Evolutionary conservation across 2,113 vertebrate genomes (phyloP), one percentile per base, ranked within the genome.

Genomic region (Megalops atlanticus): DNA sequence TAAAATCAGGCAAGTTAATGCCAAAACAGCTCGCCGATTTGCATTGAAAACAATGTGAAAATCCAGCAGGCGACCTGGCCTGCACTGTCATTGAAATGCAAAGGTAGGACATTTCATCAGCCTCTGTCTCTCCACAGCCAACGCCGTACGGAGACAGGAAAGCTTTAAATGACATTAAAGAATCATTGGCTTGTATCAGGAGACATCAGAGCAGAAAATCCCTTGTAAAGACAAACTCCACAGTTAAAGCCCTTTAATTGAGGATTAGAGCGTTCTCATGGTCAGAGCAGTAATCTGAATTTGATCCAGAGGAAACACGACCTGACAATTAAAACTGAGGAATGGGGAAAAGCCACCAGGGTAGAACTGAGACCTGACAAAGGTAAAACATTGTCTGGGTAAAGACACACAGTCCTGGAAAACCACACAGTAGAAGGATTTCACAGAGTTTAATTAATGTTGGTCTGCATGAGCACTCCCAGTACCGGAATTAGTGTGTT

Each of bases 291-390:
- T 80, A 73, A 78, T 86, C 78, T 81, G 79, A 27, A 85, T 81
- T 82, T 83, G 84, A 85, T 86, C 82, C 82, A 76, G 24, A 82
- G 83, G 84, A 85, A 79, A 82, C 78, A 71, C 79, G 82, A 80
- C 83, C 78, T 86, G 77, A 79, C 39, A 38, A 73, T 69, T 71
- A 83, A 77, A 84, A 64, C 16, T 38, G 54, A 85, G 74, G 68
- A 71, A 68, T 31, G 39, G 38, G 69, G 71, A 69, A 74, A 49
- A 81, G 40, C 38, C 33, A 41, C 39, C 74, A 49, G 54, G 36
- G 41, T 27, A 33, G 45, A 68, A 69, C 52, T 31, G 74, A 84
- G 35, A 18, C 77, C 68, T 77, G 75, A 58, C 54, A 15, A 76
- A 47, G 68, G 35, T 47, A 68, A 40, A n/a, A n/a, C n/a, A n/a